Conservation (phyloP, 2,888 invertebrate species). For the Catocala fraxini region DNA sequence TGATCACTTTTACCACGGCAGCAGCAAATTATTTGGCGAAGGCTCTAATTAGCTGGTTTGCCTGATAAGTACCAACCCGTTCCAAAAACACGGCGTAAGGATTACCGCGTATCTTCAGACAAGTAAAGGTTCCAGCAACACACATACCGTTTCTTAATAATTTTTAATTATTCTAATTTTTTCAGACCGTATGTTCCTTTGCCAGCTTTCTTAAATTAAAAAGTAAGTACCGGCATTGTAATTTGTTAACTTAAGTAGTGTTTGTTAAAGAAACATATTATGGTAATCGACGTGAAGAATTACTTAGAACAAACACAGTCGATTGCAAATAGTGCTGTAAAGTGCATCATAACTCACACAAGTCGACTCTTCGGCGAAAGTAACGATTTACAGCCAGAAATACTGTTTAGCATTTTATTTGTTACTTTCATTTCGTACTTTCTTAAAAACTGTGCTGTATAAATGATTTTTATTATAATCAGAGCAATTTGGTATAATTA, state of each 20-base stretch:
- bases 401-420: slow-evolving; percentile 50
- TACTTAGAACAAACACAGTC: slow-evolving; percentile 43
- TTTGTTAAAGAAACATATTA: slow-evolving; percentile 37
- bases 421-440: slow-evolving; percentile 54
- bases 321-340: slow-evolving; percentile 53
- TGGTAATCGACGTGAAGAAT: slow-evolving; percentile 53
- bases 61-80: no score
- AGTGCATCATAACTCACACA: slow-evolving; percentile 58
- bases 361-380: slow-evolving; percentile 52
- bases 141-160: no score
- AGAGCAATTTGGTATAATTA: slow-evolving; percentile 42
- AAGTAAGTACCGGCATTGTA: background rate
- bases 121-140: no score
- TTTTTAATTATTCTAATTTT: no score
- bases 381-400: slow-evolving; percentile 41
- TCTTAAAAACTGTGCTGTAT: slow-evolving; percentile 39
- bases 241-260: slow-evolving; percentile 4
- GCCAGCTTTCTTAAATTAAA: no score
- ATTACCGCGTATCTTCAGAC: no score
- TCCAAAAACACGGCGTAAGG: no score
- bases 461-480: slow-evolving; percentile 37
- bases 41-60: no score
- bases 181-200: no score
- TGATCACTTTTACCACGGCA: no score
- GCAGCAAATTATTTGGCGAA: no score